These are phyloP conservation scores for Varanus salvator DNA, from an alignment of 2,113 vertebrate species.

Conservation along the genomic window DNA sequence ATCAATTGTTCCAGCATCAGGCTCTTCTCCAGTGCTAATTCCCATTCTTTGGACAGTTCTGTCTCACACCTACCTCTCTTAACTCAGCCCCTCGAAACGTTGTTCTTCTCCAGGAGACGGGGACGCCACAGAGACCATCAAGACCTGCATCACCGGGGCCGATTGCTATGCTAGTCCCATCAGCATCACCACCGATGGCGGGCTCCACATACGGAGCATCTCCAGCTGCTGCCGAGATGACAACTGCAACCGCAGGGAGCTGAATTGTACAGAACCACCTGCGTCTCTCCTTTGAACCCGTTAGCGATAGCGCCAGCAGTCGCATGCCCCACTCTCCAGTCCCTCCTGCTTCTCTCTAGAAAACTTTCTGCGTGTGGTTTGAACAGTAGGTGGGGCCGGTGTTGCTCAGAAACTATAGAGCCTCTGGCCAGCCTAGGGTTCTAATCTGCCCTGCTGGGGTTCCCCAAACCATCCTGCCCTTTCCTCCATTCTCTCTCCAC, in stretches of 20 bases:
- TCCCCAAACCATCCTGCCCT: no score
- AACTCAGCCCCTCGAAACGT: not conserved
- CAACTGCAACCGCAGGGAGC: constrained; percentile 31
- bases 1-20: no score
- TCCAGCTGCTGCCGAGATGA: constrained; percentile 57
- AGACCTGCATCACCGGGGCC: constrained; percentile 44
- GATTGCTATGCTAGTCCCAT: constrained; percentile 48
- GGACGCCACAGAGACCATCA: constrained; percentile 47
- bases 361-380: not conserved
- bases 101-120: constrained; percentile 41
- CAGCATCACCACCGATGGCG: constrained; percentile 55
- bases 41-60: not conserved
- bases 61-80: not conserved
- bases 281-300: no score
- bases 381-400: no score
- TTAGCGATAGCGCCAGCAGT: not conserved
- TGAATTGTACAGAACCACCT: constrained; percentile 35
- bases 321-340: not conserved
- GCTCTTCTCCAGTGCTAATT: not conserved
- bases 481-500: no score
- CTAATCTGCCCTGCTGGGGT: no score
- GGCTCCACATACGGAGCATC: constrained; percentile 56
- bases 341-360: not conserved
- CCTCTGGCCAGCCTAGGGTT: no score
- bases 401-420: not conserved